Conservation (phyloP, 2,113 vertebrate species). For the Podilymbus podiceps region DNA sequence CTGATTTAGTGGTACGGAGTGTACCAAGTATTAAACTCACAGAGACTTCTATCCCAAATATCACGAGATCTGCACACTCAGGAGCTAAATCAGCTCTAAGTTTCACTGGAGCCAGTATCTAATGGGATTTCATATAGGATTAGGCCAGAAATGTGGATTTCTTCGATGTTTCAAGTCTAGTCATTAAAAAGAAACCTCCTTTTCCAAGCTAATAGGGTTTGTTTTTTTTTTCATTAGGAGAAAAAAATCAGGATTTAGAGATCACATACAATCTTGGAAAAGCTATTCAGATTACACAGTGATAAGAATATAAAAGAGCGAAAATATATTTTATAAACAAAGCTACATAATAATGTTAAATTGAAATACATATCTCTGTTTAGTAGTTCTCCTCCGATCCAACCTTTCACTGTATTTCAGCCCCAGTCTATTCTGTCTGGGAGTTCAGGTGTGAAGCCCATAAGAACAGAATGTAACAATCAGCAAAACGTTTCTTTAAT, state of each 20-base stretch:
- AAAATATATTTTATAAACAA: neutral
- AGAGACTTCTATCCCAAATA: neutral
- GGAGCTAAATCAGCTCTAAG: neutral
- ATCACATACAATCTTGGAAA: neutral
- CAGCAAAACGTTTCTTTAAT: neutral
- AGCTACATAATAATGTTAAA: neutral
- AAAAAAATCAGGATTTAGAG: neutral
- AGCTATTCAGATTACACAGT: neutral
- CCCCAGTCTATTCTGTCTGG: neutral
- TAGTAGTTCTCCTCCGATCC: neutral
- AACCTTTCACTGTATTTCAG: neutral
- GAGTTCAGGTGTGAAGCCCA: neutral
- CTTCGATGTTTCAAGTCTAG: neutral
- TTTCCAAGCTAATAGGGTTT: neutral
- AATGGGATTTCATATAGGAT: constrained; percentile 26
- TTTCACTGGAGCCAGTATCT: neutral
- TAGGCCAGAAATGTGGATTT: constrained; percentile 10
- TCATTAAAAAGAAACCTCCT: neutral
- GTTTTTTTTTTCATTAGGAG: neutral
- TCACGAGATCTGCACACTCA: neutral
- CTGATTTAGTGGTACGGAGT: neutral
- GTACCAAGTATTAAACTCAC: neutral
- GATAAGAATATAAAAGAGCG: neutral
- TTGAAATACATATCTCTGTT: neutral
- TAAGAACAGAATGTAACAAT: neutral